phyloP scores from a whole-genome alignment of 2,888 invertebrate species.

The Crioceris asparagi region DNA sequence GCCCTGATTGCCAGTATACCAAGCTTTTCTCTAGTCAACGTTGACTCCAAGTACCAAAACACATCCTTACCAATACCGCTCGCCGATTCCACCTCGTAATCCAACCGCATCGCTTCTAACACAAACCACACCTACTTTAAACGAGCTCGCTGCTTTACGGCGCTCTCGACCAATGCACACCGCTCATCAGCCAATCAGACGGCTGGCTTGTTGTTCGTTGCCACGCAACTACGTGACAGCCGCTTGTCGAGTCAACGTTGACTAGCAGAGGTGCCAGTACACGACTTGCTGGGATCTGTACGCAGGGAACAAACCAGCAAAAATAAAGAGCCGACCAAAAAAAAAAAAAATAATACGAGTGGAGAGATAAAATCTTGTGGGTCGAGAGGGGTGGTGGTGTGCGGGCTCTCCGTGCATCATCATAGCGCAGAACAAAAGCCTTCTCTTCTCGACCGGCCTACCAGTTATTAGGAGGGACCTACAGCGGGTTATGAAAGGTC shows the following conservation, averaged over 20 bases:
- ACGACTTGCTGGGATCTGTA: conserved; percentile 37
- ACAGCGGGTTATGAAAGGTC: conserved; percentile 35
- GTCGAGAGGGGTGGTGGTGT: conserved; percentile 27
- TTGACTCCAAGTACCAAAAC: conserved; percentile 26
- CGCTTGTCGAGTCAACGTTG: conserved; percentile 35
- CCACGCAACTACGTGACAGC: conserved; percentile 29
- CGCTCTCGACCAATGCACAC: conserved; percentile 20
- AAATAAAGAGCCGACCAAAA: conserved; percentile 35
- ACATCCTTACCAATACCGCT: conserved; percentile 19
- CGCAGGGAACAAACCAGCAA: conserved; percentile 39
- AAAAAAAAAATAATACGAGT: conserved; percentile 35
- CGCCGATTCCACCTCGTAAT: neutral
- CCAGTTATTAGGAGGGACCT: conserved; percentile 36
- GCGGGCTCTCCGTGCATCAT: no score
- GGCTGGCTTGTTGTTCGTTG: conserved; percentile 27
- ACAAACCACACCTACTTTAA: conserved; percentile 31
- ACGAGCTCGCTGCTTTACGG: conserved; percentile 29
- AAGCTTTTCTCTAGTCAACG: conserved; percentile 37
- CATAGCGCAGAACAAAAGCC: conserved; percentile 37
- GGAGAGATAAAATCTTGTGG: conserved; percentile 39
- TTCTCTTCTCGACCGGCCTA: conserved; percentile 29
- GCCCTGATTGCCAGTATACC: conserved; percentile 43
- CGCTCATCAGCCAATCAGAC: conserved; percentile 25
- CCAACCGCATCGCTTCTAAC: conserved; percentile 12
- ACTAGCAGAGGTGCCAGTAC: conserved; percentile 39